Evolutionary conservation across 2,888 invertebrate species (phyloP).

Genomic region (Bombyx huttoni): DNA sequence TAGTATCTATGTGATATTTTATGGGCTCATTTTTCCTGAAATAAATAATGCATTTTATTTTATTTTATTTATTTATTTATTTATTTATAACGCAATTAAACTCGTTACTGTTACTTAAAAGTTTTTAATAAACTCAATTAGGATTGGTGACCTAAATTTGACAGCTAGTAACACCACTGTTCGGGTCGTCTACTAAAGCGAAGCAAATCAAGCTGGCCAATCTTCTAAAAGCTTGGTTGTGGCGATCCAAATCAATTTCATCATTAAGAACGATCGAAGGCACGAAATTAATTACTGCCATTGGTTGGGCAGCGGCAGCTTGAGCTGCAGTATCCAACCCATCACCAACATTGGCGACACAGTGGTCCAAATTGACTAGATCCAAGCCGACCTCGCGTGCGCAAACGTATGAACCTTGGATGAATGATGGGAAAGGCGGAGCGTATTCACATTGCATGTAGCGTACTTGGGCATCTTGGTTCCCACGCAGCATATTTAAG

Average conservation of each 20-base stretch:
- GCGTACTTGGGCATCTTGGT: constrained; percentile 37
- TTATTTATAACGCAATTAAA: background rate
- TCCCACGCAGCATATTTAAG: constrained; percentile 27
- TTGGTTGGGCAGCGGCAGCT: constrained; percentile 24
- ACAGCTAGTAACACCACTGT: constrained; percentile 32
- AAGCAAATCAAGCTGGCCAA: constrained; percentile 37
- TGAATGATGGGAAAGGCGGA: constrained; percentile 24
- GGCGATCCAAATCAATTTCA: constrained; percentile 15
- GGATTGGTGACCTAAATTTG: constrained; percentile 13
- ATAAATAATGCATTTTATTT: too few relatives aligned
- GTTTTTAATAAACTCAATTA: constrained; percentile 2
- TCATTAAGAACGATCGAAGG: constrained; percentile 48
- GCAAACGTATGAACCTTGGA: constrained; percentile 33
- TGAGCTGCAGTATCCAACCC: constrained; percentile 34
- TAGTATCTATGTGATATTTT: too few relatives aligned
- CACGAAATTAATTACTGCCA: constrained; percentile 31
- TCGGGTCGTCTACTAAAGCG: constrained; percentile 34
- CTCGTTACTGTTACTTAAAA: constrained; percentile 3
- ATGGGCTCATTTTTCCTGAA: too few relatives aligned
- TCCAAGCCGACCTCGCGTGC: constrained; percentile 33
- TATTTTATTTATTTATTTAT: too few relatives aligned
- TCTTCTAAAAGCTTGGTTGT: constrained; percentile 20
- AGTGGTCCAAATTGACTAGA: constrained; percentile 35
- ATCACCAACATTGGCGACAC: constrained; percentile 32
- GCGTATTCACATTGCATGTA: constrained; percentile 56